Evolutionary conservation across 2,888 invertebrate species (phyloP), one percentile per base, ranked within the genome.

Genomic region (Vanessa cardui): DNA sequence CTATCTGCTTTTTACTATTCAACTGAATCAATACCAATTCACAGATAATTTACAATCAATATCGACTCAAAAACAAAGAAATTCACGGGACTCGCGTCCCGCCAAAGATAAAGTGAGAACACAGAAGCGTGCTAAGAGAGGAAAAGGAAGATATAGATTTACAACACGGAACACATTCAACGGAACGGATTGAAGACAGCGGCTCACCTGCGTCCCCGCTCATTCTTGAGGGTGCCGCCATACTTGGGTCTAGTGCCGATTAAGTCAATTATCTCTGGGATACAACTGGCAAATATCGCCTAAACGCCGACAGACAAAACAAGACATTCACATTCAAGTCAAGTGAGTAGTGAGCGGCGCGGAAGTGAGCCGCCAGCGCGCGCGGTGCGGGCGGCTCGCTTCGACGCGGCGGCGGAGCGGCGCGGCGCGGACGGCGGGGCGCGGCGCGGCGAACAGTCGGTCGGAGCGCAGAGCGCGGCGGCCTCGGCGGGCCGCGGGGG

Each of bases 201-300:
- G 93, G 95, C 97, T 97, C 97, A 99, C 99, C 99, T 99, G 97
- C 99, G 97, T 95, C 99, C 99, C 95, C 98, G 97, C 96, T 99
- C 99, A 95, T 99, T 99, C 97, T 99, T 99, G 96, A 98, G 98
- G 94, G 99, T 98, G 94, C 99, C 99, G 94, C 99, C 99, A 95
- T 99, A 99, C 96, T 99, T 99, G 95, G 99, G 98, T 95, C 99
- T 97, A 95, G 98, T 98, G 94, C 99, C 99, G 95, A 99, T 98
- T 96, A 99, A 98, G 96, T 99, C 99, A 95, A 99, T 99, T 95
- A 99, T 99, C 97, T 99, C 99, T 94, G 99, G 99, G 95, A 99
- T 99, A 96, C 99, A 99, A 96, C 98, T 99, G 95, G 99, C 99
- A 97, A 99, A 99, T 96, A 99, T 99, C 95, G 99, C 99, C 99